phyloP scores from a whole-genome alignment of 2,888 invertebrate genomes.

The Ecliptopera silaceata region DNA sequence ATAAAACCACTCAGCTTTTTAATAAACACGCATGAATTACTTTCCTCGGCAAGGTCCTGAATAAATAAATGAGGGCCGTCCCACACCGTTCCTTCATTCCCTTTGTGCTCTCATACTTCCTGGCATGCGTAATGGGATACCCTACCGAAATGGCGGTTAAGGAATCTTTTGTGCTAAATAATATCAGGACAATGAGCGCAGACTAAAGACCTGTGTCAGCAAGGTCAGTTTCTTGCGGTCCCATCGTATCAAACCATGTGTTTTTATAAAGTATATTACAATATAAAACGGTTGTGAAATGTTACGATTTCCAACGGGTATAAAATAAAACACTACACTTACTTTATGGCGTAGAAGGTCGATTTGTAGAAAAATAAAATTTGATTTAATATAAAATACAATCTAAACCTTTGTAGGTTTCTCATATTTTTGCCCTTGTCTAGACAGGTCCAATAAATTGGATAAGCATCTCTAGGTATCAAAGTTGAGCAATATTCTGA shows the following conservation, averaged over 20 bases:
- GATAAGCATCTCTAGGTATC: not conserved
- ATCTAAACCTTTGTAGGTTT: not conserved
- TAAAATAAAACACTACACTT: conserved; percentile 38
- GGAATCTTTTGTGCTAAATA: conserved; percentile 67
- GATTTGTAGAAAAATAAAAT: conserved; percentile 29
- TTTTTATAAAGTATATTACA: conserved; percentile 37
- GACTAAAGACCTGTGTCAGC: conserved; percentile 46
- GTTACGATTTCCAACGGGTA: conserved; percentile 34
- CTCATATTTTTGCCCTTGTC: conserved; percentile 4
- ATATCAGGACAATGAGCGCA: conserved; percentile 61
- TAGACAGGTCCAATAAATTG: not conserved
- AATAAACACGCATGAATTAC: conserved; percentile 77
- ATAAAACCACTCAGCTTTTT: conserved; percentile 66
- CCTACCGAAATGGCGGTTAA: conserved; percentile 62
- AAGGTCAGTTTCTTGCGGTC: conserved; percentile 38
- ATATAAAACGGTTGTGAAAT: conserved; percentile 32
- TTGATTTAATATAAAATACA: conserved; percentile 10
- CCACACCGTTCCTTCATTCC: conserved; percentile 67
- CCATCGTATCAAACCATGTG: conserved; percentile 34
- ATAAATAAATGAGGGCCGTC: conserved; percentile 74
- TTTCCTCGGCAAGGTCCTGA: conserved; percentile 67
- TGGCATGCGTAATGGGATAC: conserved; percentile 75
- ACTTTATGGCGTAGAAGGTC: conserved; percentile 34
- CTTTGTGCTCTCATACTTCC: conserved; percentile 70
- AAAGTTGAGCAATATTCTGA: not conserved